Conservation (phyloP, 2,888 invertebrate genomes). For the Phragmatobia fuliginosa region DNA sequence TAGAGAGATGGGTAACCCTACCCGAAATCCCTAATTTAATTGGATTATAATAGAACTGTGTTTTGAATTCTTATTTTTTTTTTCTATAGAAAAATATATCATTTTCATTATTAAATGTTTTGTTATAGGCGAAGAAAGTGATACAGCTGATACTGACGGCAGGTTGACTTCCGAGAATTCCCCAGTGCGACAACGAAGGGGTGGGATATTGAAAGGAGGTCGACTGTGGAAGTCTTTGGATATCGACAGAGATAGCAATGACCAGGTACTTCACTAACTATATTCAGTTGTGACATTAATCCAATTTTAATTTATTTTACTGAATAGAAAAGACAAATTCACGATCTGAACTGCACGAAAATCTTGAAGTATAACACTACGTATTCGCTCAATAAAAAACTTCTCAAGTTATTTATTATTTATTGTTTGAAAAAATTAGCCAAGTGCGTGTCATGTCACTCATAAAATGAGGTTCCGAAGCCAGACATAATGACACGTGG, state of each 20-base stretch:
- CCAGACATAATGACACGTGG: too few relatives aligned
- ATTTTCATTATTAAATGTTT: constrained; percentile 6
- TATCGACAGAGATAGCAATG: constrained; percentile 76
- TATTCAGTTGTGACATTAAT: neutral
- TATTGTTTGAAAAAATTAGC: too few relatives aligned
- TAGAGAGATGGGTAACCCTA: too few relatives aligned
- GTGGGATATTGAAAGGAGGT: constrained; percentile 92
- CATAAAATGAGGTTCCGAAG: too few relatives aligned
- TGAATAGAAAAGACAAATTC: neutral
- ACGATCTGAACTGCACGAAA: neutral
- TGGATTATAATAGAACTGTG: neutral
- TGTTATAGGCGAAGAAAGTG: constrained; percentile 74
- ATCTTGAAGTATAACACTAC: neutral
- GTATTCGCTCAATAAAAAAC: neutral
- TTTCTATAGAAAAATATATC: too few relatives aligned
- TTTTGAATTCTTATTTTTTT: neutral
- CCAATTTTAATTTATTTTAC: neutral
- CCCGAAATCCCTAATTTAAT: too few relatives aligned
- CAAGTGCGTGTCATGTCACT: too few relatives aligned
- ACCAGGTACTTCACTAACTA: constrained; percentile 75
- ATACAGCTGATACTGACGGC: constrained; percentile 74
- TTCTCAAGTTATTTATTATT: too few relatives aligned
- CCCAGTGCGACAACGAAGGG: constrained; percentile 87
- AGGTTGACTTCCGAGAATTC: constrained; percentile 82
- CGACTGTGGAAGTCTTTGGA: constrained; percentile 90